Evolutionary conservation across 2,797 vertebrate genomes (phyloP), one percentile per base, ranked within the genome.

Genomic region (Platalea minor): DNA sequence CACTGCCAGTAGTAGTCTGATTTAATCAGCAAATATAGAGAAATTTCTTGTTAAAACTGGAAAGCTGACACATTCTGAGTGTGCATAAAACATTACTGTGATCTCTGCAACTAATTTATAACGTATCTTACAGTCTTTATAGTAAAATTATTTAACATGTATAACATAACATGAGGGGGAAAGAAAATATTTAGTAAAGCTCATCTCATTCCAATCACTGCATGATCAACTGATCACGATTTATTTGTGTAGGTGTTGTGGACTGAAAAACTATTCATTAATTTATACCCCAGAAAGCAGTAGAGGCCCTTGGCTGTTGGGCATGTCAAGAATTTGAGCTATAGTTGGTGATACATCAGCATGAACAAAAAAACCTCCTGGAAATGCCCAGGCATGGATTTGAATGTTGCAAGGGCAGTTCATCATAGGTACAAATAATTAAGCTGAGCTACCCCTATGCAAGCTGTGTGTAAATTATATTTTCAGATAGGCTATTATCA

Each of bases 381-480:
- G 79, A 94, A 96, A 35, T 94, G 60, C 39, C 89, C 39, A 87
- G 70, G 59, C 74, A 69, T 79, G 59, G 85, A 67, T 92, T 57
- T 68, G 72, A 85, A 85, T 85, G 48, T 88, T 95, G 59, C 84
- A 73, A 56, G 80, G 77, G 85, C 70, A 37, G 77, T 84, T 94
- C 67, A 63, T 77, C 57, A 14, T 94, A 69, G 79, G 26, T 90
- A 74, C 68, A 73, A 96, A 88, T 88, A 94, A 93, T 92, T 53
- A 82, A 75, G 68, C 37, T 72, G 46, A 87, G 84, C 89, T 89
- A 88, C 60, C 89, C 72, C 76, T 81, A 48, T 0, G 0, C 77
- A 86, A 92, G 75, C 41, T 35, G 28, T 86, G 74, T 72, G 26
- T 83, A 85, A 91, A 81, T 96, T 78, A 25, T 39, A 73, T 95